phyloP scores from a whole-genome alignment of 2,113 vertebrate genomes.

The Isurus oxyrinchus region DNA sequence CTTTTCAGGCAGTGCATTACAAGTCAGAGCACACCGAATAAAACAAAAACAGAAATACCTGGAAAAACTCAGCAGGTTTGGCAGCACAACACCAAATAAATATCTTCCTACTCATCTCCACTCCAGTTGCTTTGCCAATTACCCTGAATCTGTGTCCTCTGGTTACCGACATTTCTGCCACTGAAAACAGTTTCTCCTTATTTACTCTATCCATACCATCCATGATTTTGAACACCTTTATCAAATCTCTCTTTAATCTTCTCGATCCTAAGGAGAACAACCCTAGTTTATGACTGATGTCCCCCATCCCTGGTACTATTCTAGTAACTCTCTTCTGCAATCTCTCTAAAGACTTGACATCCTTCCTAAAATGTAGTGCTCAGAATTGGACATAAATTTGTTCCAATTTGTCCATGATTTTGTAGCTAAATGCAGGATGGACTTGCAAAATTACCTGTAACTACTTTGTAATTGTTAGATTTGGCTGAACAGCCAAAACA shows the following conservation, averaged over 20 bases:
- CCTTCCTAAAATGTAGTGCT: background rate
- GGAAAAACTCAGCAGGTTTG: too few relatives aligned
- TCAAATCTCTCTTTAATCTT: background rate
- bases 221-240: background rate
- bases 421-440: background rate
- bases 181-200: background rate
- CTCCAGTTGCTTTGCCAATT: background rate
- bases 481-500: too few relatives aligned
- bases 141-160: background rate
- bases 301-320: background rate
- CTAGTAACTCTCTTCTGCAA: background rate
- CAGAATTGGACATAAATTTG: background rate
- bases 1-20: too few relatives aligned
- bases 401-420: background rate
- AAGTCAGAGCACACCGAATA: too few relatives aligned
- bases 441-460: background rate
- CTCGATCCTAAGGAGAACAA: background rate
- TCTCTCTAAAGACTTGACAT: background rate
- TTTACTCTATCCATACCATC: background rate
- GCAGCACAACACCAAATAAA: too few relatives aligned
- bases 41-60: too few relatives aligned
- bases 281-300: background rate
- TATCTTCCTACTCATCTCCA: too few relatives aligned
- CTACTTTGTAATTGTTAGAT: too few relatives aligned
- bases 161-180: background rate